Evolutionary conservation across 1,140 invertebrate genomes (phyloP).

Genomic region (Radopholus similis): DNA sequence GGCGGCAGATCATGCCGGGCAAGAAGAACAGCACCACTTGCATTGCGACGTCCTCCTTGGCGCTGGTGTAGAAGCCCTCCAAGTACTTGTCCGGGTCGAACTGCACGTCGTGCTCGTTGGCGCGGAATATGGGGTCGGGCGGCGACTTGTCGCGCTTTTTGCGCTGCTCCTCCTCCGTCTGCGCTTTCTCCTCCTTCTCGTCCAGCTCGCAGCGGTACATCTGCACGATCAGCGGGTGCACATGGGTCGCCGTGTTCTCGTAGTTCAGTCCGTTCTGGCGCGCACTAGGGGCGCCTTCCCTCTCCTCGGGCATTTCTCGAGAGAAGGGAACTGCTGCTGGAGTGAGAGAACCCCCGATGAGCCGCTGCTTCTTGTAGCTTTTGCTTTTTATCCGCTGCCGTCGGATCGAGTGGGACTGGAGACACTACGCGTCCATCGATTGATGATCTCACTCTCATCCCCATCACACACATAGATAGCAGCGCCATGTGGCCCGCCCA

Average conservation of each 20-base stretch:
- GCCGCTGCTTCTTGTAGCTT: too few relatives aligned
- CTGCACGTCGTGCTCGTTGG: constrained; percentile 39
- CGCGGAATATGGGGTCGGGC: constrained; percentile 21
- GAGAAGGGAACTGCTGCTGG: neutral
- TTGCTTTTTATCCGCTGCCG: too few relatives aligned
- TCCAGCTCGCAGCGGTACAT: constrained; percentile 6
- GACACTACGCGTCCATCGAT: too few relatives aligned
- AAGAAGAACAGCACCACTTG: constrained; percentile 59
- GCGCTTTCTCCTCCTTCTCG: constrained; percentile 3
- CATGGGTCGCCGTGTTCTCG: constrained; percentile 8
- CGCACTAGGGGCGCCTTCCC: too few relatives aligned
- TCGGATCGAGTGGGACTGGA: too few relatives aligned
- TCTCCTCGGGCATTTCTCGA: neutral
- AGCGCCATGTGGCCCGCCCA: too few relatives aligned
- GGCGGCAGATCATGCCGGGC: constrained; percentile 55
- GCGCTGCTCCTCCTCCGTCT: neutral
- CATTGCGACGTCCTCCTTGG: constrained; percentile 54
- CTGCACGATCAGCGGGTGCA: constrained; percentile 19
- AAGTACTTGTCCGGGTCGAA: constrained; percentile 50
- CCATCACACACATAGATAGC: too few relatives aligned
- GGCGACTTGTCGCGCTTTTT: constrained; percentile 16
- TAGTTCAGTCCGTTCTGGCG: constrained; percentile 1
- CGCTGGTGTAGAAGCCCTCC: constrained; percentile 46
- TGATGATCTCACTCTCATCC: too few relatives aligned
- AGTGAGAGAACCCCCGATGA: too few relatives aligned